Base-by-base conservation (phyloP, 2,113 vertebrate species). In the Bombycilla garrulus region DNA sequence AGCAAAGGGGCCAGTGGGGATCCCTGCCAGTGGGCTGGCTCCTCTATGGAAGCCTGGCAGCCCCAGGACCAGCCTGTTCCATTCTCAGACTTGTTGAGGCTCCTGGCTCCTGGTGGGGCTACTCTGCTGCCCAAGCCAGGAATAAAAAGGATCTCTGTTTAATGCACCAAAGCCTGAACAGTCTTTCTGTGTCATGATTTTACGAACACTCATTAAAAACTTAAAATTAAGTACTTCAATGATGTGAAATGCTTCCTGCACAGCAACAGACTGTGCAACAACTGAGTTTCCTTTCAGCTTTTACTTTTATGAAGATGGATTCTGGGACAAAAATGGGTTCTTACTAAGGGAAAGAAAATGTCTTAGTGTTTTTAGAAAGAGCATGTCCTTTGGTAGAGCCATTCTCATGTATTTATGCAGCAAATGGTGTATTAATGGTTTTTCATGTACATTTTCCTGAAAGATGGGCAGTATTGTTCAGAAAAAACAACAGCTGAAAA, bases 1-100 rank as follows among this genome's bases (percentile, higher is more conserved):
- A 2, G 26, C 29, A 79, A 42, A 56, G n/a, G 24, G 21, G 15
- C 4, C 8, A 4, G 0, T 4, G 15, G 22, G 28, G 28, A 56
- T 25, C 22, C 56, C 50, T 83, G 24, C 9, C 48, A 22, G 18
- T 0, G 11, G 25, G 8, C 23, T 79, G 26, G 8, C 48, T 77
- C 20, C 24, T 47, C 51, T 2, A 0, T 3, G 73, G 31, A 21
- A 54, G 29, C 23, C 16, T n/a, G 57, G 57, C 40, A 76, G 42
- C 6, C n/a, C 24, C 26, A 42, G 29, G 21, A 45, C 10, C 72
- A 93, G 18, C 17, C 22, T 72, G 24, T 24, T 84, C 28, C 22
- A 6, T 12, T 6, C 54, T 31, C 25, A 57, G n/a, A 3, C 16
- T 44, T 69, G 13, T 6, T 80, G 62, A 76, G 53, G 33, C 10